A percentile compares a stretch with the other conserved stretches of the same genome.
phyloP scores from a whole-genome alignment of 2,888 invertebrate species.

The Cryptus viduatorius region DNA sequence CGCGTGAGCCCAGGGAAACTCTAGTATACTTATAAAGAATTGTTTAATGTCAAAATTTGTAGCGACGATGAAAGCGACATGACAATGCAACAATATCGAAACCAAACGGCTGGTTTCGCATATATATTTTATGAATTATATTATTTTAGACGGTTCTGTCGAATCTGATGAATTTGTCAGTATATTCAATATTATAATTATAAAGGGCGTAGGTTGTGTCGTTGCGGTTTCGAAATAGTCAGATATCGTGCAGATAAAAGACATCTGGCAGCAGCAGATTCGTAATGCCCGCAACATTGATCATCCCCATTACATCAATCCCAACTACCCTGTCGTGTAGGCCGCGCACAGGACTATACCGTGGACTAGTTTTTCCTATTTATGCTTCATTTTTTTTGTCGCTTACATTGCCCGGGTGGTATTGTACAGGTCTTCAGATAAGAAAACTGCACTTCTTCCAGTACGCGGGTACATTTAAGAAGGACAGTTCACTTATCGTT shows the following conservation, averaged over 20 bases:
- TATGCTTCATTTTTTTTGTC: constrained; percentile 33
- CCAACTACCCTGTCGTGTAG: constrained; percentile 72
- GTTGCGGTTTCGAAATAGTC: constrained; percentile 63
- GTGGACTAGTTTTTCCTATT: constrained; percentile 35
- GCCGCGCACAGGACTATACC: constrained; percentile 27
- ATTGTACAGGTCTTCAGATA: constrained; percentile 8
- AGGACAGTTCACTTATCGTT: neutral
- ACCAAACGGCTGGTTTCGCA: neutral
- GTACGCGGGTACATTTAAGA: constrained; percentile 26
- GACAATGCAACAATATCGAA: constrained; percentile 19
- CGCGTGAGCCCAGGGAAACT: too few species aligned
- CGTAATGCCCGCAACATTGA: constrained; percentile 78
- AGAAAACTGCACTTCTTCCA: constrained; percentile 40
- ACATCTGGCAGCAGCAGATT: constrained; percentile 72
- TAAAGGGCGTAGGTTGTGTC: neutral
- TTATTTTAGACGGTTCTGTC: neutral
- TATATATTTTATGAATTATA: neutral
- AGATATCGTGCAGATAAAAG: constrained; percentile 65
- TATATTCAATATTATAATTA: too few species aligned
- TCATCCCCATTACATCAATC: constrained; percentile 78
- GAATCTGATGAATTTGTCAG: neutral
- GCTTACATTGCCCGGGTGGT: constrained; percentile 41
- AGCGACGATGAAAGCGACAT: constrained; percentile 51
- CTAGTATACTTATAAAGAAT: constrained; percentile 23
- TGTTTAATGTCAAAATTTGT: constrained; percentile 52